Evolutionary conservation across 1,140 invertebrate genomes (phyloP), one percentile per base, ranked within the genome.

Genomic region (Zaprionus ornatus): DNA sequence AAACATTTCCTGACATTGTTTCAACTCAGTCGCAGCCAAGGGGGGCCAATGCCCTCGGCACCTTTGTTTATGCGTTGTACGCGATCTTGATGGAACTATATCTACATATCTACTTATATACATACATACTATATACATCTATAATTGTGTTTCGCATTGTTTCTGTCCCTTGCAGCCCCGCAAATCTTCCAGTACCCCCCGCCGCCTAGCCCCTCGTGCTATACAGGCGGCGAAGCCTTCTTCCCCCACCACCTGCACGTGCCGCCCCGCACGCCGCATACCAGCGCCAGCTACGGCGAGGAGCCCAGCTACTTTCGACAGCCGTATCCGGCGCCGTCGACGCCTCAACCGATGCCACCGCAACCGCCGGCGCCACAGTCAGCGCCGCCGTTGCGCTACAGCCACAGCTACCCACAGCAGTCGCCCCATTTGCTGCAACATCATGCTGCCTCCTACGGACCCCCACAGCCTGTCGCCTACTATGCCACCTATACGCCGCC

Each of bases 111-210:
- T 19, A 21, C 1, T 23, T 27, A 7, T 37, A 17, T 17, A 45
- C 2, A 50, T 17, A 4, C 9, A 12, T 5, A 37, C 4, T 40
- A 72, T 59, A 37, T 65, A 56, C 50, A 19, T 71, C 57, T 12
- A 55, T 50, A 12, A 37, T 27, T 32, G 29, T 32, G 29, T 10
- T 37, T 35, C 21, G 60, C 54, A 48, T 68, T 27, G 9, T 48
- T n/a, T 67, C 15, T 48, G 10, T 59, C 27, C 17, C 29, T 56
- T 91, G 27, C 77, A 92, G 91, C 81, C 63, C 69, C 91, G 9
- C 90, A 91, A 54, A 82, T 91, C 67, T 92, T 92, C 35, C 91
- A 92, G 69, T 92, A 92, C 67, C 91, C 91, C 37, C 79, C 90
- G 65, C 91, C 91, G 62, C 87, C 88, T 40, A 92, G 91, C 63